Base-by-base conservation (phyloP, 2,888 invertebrate species). In the Lithophane leautieri region DNA sequence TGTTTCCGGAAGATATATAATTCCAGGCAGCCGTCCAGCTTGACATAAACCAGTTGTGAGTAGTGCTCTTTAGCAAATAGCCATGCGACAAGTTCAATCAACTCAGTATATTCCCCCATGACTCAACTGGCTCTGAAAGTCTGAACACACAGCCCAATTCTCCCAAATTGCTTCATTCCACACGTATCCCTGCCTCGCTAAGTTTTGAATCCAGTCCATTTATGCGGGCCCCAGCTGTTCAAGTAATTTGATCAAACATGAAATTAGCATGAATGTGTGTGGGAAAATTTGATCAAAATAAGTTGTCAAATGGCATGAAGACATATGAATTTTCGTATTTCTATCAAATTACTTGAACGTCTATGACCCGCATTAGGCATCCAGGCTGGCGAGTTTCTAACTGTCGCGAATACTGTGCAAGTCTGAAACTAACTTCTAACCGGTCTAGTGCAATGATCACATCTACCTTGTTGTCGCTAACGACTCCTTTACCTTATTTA, bases 21-120 rank as follows among this genome's bases (percentile, higher is more conserved):
- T 34, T 34, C 34, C 42, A 52, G 34, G 25, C 19, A 34, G n/a
- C 40, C n/a, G 12, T 16, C 19, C 47, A 56, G 19, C 11, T 28
- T 54, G 70, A 4, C 40, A 56, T 28, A 56, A 70, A 78, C 47
- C 40, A 78, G 42, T 79, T 60, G 12, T 58, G 60, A 60, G 25
- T 34, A 50, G 70, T 50, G 6, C 40, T 73, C 47, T 65, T 78
- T 47, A 72, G 58, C 44, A 58, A 71, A 72, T 47, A 50, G n/a
- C n/a, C 40, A 63, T 50, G 62, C 19, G 50, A 63, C 54, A 71
- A 63, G 79, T 67, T 79, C 80, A 79, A 73, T 67, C 50, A 73
- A 67, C 80, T 73, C 50, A 16, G 12, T 28, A 42, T 58, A 63
- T 58, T 58, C 50, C 70, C 44, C 56, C 50, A 44, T 52, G 22